Percentiles rank a stretch among this genome's conserved stretches.
Conservation (phyloP, 2,888 invertebrate species). For the Drosophila kambysellisi region DNA sequence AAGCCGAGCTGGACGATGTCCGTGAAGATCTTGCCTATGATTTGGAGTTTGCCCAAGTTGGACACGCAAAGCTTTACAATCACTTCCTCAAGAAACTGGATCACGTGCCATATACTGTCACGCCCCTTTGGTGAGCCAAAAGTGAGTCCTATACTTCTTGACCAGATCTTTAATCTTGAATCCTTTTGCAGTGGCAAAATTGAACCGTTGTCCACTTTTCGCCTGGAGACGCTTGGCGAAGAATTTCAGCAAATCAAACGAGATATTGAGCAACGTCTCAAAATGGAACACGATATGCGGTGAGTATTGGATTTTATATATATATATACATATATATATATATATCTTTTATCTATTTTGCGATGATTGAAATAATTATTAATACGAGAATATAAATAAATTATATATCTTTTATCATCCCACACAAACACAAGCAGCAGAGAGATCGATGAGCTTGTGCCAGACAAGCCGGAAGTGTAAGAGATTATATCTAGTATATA, state of each 20-base stretch:
- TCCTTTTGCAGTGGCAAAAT: slow-evolving; percentile 40
- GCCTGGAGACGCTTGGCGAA: slow-evolving; percentile 88
- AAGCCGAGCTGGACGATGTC: slow-evolving; percentile 88
- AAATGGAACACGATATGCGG: slow-evolving; percentile 85
- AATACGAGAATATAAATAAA: not conserved
- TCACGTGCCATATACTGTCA: slow-evolving; percentile 88
- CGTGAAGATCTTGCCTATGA: slow-evolving; percentile 89
- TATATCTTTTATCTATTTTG: accelerated
- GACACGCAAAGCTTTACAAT: slow-evolving; percentile 87
- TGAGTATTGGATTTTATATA: slow-evolving; percentile 50
- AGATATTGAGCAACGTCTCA: slow-evolving; percentile 87
- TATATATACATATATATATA: too few species aligned
- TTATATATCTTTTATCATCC: not conserved
- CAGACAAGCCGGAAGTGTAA: slow-evolving; percentile 72
- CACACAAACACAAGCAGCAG: slow-evolving; percentile 54
- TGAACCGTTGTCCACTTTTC: slow-evolving; percentile 86
- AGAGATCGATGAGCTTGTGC: slow-evolving; percentile 45
- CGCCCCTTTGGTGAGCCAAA: slow-evolving; percentile 86
- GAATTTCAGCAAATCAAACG: slow-evolving; percentile 87
- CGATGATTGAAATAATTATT: too few species aligned
- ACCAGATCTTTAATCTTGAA: not conserved
- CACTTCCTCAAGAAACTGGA: slow-evolving; percentile 89
- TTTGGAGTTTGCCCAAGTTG: slow-evolving; percentile 89
- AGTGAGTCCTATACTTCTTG: too few species aligned
- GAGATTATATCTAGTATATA: slow-evolving; percentile 15